phyloP scores from a whole-genome alignment of 2,888 invertebrate species.

The Hirtodrosophila histrioides region DNA sequence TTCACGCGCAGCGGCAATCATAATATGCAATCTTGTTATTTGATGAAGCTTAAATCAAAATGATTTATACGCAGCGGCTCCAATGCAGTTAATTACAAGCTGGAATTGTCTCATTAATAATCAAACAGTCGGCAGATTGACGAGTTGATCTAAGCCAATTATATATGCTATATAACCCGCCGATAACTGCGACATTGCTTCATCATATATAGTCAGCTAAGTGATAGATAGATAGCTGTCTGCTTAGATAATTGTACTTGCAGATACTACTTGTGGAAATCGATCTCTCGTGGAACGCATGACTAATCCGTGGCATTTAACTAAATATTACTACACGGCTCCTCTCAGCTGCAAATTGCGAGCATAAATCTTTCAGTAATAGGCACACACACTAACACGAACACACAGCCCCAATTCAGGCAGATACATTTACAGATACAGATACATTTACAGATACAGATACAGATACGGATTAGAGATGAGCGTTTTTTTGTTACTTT shows the following conservation, averaged over 20 bases:
- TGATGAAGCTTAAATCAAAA: constrained; percentile 75
- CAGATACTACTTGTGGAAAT: constrained; percentile 4
- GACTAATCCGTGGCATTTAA: constrained; percentile 52
- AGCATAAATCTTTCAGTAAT: constrained; percentile 2
- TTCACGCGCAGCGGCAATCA: constrained; percentile 41
- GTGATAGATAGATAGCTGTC: too few relatives aligned
- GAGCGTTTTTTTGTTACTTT: too few relatives aligned
- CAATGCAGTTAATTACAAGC: constrained; percentile 69
- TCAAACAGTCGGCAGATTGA: constrained; percentile 36
- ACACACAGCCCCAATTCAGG: neutral
- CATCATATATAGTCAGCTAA: neutral
- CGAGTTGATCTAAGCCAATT: constrained; percentile 41
- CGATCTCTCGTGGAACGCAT: constrained; percentile 16
- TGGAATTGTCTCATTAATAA: constrained; percentile 73
- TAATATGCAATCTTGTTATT: constrained; percentile 72
- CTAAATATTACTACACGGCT: constrained; percentile 18
- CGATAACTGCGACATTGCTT: constrained; percentile 12
- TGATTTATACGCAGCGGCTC: constrained; percentile 62
- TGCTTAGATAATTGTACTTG: constrained; percentile 1
- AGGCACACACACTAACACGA: constrained; percentile 4
- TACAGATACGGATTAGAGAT: too few relatives aligned
- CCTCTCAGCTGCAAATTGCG: too few relatives aligned
- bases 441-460: neutral
- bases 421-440: neutral
- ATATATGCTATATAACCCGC: neutral